phyloP scores from a whole-genome alignment of 2,113 vertebrate species.

The Trematomus loennbergii region DNA sequence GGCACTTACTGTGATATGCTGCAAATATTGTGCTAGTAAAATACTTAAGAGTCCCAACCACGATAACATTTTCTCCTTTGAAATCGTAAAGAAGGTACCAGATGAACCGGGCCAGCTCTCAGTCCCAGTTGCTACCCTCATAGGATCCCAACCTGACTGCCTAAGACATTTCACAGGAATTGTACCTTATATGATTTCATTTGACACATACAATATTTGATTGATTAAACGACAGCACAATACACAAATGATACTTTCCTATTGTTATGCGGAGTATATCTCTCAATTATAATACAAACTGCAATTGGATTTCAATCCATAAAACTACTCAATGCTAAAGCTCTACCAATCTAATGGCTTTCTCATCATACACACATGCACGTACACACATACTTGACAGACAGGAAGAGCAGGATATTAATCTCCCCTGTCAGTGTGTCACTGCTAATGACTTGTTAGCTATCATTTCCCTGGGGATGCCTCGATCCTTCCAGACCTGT shows the following conservation, averaged over 20 bases:
- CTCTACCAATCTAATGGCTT: not conserved
- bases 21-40: no score
- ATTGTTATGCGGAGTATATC: not conserved
- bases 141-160: no score
- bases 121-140: no score
- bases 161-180: no score
- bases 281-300: not conserved
- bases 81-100: no score
- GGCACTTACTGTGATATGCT: no score
- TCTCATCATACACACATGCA: not conserved
- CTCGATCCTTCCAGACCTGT: slow-evolving; percentile 8
- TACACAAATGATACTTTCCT: not conserved
- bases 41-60: no score
- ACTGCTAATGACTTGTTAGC: not conserved
- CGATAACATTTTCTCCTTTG: no score
- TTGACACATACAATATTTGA: no score
- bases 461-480: slow-evolving; percentile 4
- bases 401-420: slow-evolving; percentile 7
- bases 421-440: slow-evolving; percentile 13
- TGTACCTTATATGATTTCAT: no score
- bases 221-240: not conserved
- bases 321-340: not conserved
- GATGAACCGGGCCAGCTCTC: no score
- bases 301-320: not conserved
- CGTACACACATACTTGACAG: not conserved